These are phyloP conservation scores for Ophiothrix spiculata DNA, from an alignment of 35 echinoderm and acorn worm genomes.

Conservation along the genomic window DNA sequence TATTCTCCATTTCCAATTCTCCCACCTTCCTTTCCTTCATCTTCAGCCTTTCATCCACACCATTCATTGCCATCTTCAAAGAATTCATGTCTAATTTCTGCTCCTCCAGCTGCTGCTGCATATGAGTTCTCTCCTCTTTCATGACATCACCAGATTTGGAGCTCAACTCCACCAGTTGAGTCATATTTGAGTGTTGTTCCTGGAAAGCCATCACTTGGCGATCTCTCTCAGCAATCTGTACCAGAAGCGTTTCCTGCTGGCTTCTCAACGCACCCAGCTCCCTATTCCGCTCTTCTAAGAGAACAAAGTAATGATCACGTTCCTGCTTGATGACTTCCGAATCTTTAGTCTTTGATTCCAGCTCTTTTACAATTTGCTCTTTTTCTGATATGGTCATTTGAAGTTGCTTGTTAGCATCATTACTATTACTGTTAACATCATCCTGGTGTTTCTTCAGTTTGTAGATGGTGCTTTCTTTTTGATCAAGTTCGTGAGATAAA, in stretches of 20 bases:
- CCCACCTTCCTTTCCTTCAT: constrained; percentile 23
- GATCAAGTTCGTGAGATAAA: constrained; percentile 5
- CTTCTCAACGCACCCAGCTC: background rate
- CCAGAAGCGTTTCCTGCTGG: background rate
- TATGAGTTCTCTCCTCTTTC: constrained; percentile 17
- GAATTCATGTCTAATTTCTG: background rate
- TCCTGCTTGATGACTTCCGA: constrained; percentile 20
- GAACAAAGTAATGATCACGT: constrained; percentile 32
- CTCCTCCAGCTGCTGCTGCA: constrained; percentile 8
- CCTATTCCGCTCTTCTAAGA: constrained; percentile 32
- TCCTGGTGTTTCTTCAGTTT: constrained; percentile 6
- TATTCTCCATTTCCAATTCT: constrained; percentile 9
- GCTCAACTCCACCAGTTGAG: constrained; percentile 21
- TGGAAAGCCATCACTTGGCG: background rate
- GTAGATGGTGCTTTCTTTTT: background rate
- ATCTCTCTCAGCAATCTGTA: constrained; percentile 11
- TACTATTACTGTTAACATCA: background rate
- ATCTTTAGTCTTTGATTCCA: constrained; percentile 5
- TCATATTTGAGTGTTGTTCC: constrained; percentile 20
- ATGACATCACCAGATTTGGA: background rate
- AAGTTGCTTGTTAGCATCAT: background rate
- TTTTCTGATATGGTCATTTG: constrained; percentile 1
- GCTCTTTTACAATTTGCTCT: background rate
- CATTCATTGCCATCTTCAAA: constrained; percentile 7
- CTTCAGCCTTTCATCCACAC: constrained; percentile 8